These are phyloP conservation scores for Odontothrips loti DNA, from an alignment of 2,888 invertebrate species.

Conservation along the genomic window DNA sequence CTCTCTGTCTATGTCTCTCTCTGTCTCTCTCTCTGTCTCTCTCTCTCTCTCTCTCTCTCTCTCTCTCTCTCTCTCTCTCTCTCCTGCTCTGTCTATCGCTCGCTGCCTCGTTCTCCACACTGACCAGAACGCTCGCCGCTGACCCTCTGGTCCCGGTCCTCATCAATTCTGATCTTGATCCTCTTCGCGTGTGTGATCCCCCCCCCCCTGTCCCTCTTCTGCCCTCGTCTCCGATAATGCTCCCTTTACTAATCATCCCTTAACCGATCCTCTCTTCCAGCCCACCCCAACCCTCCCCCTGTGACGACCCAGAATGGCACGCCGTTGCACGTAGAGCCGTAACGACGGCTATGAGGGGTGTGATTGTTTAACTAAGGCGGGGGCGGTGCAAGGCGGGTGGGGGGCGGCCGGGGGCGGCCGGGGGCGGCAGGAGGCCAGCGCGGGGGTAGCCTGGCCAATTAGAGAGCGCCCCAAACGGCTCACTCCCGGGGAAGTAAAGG, in stretches of 20 bases:
- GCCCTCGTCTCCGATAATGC: too few relatives aligned
- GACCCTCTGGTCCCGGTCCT: too few relatives aligned
- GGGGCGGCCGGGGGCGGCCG: not conserved
- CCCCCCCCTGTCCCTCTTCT: too few relatives aligned
- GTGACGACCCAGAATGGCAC: not conserved
- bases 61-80: not conserved
- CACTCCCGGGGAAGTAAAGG: not conserved
- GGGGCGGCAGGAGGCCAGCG: not conserved
- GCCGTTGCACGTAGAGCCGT: not conserved
- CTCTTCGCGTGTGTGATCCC: not conserved
- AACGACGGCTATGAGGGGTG: not conserved
- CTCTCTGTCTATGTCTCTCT: not conserved
- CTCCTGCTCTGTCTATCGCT: not conserved
- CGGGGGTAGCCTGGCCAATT: not conserved
- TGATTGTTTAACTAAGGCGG: constrained; percentile 1
- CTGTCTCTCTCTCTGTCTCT: not conserved
- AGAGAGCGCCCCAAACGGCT: not conserved
- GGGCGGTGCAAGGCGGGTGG: not conserved
- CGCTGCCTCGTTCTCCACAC: not conserved
- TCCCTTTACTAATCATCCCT: too few relatives aligned
- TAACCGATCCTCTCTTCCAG: too few relatives aligned
- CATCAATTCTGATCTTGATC: too few relatives aligned
- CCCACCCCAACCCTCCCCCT: not conserved
- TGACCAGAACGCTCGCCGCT: not conserved
- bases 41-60: not conserved